Percentiles rank a stretch among this genome's conserved stretches.
Evolutionary conservation across 2,113 vertebrate species (phyloP).

Genomic region (Stomatorhinus ivindoensis): DNA sequence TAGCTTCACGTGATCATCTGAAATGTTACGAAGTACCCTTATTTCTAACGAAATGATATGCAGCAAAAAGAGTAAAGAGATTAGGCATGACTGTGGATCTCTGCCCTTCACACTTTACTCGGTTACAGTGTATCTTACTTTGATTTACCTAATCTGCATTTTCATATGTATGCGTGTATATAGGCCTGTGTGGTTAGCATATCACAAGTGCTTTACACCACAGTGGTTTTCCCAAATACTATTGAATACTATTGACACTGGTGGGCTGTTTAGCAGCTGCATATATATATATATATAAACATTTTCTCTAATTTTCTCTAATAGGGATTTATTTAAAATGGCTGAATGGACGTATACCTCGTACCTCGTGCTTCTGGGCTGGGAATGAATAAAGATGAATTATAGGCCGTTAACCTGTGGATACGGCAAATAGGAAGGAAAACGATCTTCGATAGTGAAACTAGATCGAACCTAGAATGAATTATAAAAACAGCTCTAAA

Average conservation of each 20-base stretch:
- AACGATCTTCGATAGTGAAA: neutral
- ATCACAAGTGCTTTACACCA: slow-evolving; percentile 43
- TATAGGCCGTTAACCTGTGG: neutral
- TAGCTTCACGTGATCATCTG: neutral
- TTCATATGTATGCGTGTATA: slow-evolving; percentile 22
- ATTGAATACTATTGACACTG: slow-evolving; percentile 23
- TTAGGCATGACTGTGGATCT: neutral
- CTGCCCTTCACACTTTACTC: slow-evolving; percentile 31
- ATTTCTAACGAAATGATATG: slow-evolving; percentile 19
- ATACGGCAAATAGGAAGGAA: neutral
- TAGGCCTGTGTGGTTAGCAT: slow-evolving; percentile 28
- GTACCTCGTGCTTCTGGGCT: neutral
- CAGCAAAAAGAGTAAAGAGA: slow-evolving; percentile 46
- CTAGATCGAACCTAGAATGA: neutral
- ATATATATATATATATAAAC: neutral
- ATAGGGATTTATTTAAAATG: neutral
- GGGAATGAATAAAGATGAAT: neutral
- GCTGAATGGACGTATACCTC: neutral
- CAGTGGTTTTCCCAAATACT: slow-evolving; percentile 40
- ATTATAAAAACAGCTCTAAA: neutral
- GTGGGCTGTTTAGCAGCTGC: slow-evolving; percentile 12
- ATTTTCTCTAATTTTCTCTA: too few relatives aligned
- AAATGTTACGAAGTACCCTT: neutral
- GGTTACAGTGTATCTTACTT: slow-evolving; percentile 44
- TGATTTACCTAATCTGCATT: slow-evolving; percentile 55